A percentile compares a stretch with the other conserved stretches of the same genome.
Evolutionary conservation across 2,113 vertebrate genomes (phyloP).

Genomic region (Brienomyrus brachyistius): DNA sequence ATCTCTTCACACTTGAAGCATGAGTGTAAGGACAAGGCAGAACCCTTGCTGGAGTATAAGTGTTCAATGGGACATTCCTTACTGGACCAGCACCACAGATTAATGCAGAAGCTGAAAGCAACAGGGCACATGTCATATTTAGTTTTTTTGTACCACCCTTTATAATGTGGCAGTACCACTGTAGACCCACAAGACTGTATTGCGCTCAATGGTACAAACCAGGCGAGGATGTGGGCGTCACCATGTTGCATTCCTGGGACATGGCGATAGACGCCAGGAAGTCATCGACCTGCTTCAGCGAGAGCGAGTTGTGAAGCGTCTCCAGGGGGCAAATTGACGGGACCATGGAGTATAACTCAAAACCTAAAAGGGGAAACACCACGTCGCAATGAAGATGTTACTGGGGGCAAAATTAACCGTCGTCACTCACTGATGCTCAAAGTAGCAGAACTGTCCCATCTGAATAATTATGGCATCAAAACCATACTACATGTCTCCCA

Average conservation of each 20-base stretch:
- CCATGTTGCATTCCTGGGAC: conserved; percentile 58
- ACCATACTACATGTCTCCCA: conserved; percentile 27
- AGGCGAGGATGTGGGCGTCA: conserved; percentile 53
- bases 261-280: conserved; percentile 75
- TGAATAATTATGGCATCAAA: conserved; percentile 25
- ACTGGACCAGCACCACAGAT: conserved; percentile 50
- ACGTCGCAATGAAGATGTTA: not conserved
- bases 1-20: conserved; percentile 44
- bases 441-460: conserved; percentile 17
- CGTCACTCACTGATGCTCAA: not conserved
- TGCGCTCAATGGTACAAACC: conserved; percentile 26
- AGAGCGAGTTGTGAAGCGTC: conserved; percentile 83
- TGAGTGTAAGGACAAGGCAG: conserved; percentile 65
- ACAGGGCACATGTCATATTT: not conserved
- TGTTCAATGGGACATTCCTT: conserved; percentile 73
- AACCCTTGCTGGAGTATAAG: conserved; percentile 74
- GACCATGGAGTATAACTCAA: conserved; percentile 88
- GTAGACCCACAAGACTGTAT: not conserved
- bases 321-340: conserved; percentile 85
- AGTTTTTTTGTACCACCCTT: not conserved
- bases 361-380: conserved; percentile 40
- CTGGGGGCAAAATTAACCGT: not conserved
- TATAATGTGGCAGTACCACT: not conserved
- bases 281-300: conserved; percentile 85
- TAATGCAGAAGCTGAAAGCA: conserved; percentile 30